Evolutionary conservation across 2,797 vertebrate species (phyloP).

Genomic region (Basileuterus tristriatus): DNA sequence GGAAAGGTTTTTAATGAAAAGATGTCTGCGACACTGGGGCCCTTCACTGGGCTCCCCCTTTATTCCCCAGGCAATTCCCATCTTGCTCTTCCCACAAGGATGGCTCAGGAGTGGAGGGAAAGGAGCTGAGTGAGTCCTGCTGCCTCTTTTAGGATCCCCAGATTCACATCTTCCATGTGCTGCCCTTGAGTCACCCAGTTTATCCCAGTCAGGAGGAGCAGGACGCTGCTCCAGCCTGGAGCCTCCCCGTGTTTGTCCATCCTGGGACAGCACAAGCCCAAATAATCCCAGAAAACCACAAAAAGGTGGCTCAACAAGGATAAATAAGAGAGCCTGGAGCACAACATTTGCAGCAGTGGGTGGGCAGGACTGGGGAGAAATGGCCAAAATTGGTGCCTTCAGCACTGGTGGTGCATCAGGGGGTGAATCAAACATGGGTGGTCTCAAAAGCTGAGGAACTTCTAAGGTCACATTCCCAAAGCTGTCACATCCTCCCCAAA

Average conservation of each 20-base stretch:
- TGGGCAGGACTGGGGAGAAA: not conserved
- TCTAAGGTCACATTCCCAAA: not conserved
- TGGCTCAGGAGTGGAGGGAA: not conserved
- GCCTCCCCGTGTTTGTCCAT: not conserved
- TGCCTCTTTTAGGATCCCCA: not conserved
- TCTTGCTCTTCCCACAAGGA: not conserved
- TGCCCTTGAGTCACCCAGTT: not conserved
- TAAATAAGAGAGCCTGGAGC: not conserved
- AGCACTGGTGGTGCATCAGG: not conserved
- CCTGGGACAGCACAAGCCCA: not conserved
- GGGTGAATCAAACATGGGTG: not conserved
- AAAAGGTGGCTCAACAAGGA: not conserved
- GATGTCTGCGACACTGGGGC: not conserved
- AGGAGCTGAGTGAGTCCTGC: conserved; percentile 22
- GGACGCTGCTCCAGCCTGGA: not conserved
- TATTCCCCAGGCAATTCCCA: not conserved
- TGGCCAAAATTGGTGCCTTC: not conserved
- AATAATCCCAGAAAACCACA: not conserved
- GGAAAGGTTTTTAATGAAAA: too few species aligned
- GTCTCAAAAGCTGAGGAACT: not conserved
- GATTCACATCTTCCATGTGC: not conserved
- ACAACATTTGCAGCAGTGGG: not conserved
- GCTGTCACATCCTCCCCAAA: not conserved
- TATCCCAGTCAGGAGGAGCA: not conserved
- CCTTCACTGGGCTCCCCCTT: not conserved